Evolutionary conservation across 1,140 invertebrate genomes (phyloP), one percentile per base, ranked within the genome.

Genomic region (Cydia pomonella): DNA sequence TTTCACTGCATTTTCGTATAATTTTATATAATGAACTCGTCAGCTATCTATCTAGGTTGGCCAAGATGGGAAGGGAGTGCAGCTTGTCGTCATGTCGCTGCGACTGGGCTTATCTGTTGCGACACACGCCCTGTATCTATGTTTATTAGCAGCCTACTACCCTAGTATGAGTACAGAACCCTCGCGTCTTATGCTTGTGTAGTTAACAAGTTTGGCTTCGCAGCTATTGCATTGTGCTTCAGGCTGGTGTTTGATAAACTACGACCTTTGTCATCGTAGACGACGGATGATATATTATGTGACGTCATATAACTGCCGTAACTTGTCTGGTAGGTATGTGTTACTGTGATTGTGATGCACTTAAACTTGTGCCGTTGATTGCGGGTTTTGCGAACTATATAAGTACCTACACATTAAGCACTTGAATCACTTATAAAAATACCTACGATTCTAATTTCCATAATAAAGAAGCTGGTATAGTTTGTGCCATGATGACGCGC

Each of bases 1-100:
- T 81, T 83, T 81, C 87, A 87, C 79, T 91, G 90, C 87, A 90
- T 86, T 90, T 87, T 87, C 79, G 77, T 77, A 75, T 84, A 86
- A 86, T 87, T 84, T 85, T 79, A 82, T 83, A 82, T 82, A 83
- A 82, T 82, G 79, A 80, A 75, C 74, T 77, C 69, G 72, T 77
- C 25, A 76, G 77, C 73, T 81, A 79, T 82, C 82, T 80, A 80
- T 81, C 73, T 78, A 78, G 76, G 75, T 79, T 78, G 72, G 76
- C 77, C 81, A 79, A 85, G 80, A 83, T 80, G 81, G 74, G 74
- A 74, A 73, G 74, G 25, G 13, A 53, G 50, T 63, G 69, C 72
- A 74, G 62, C 75, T 79, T 78, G 79, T 74, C 77, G 76, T 76
- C 7, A 73, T 77, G 76, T 81, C 76, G 78, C 72, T 79, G 74